phyloP scores from a whole-genome alignment of 53 echinoderm and acorn worm genomes.

The Stichopus horrens region DNA sequence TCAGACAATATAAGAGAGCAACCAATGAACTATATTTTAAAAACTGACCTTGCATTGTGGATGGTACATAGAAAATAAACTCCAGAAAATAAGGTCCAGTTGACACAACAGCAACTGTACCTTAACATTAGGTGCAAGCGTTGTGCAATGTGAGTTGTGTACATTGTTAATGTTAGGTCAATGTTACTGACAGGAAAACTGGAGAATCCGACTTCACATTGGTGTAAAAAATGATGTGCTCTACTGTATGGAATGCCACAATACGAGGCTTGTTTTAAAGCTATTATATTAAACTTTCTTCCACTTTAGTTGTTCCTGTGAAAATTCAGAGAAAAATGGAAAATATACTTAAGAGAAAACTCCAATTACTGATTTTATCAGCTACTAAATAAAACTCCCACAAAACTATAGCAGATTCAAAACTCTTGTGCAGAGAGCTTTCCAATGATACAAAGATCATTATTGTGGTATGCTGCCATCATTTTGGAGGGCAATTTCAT shows the following conservation, averaged over 20 bases:
- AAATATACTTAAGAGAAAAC: background rate
- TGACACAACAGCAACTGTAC: no score
- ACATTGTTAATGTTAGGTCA: background rate
- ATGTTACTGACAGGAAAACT: background rate
- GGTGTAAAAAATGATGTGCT: conserved; percentile 29
- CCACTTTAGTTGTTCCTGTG: background rate
- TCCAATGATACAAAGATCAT: conserved; percentile 26
- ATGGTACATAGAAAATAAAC: conserved; percentile 2
- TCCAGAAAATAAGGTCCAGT: no score
- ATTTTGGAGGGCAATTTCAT: conserved; percentile 5
- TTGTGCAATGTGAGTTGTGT: background rate
- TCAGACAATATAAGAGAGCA: conserved; percentile 26
- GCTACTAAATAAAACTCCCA: conserved; percentile 9
- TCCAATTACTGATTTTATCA: conserved; percentile 1
- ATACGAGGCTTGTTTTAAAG: conserved; percentile 13
- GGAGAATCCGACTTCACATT: no score
- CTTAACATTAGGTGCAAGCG: background rate
- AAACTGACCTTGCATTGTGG: background rate
- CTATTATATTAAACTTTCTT: background rate
- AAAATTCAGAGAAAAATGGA: conserved; percentile 23
- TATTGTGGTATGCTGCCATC: conserved; percentile 30
- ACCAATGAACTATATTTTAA: background rate
- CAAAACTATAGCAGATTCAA: conserved; percentile 26
- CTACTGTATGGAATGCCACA: background rate
- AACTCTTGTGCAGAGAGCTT: conserved; percentile 41